These are phyloP conservation scores for Carassius carassius DNA, from an alignment of 2,113 vertebrate genomes.

Conservation along the genomic window DNA sequence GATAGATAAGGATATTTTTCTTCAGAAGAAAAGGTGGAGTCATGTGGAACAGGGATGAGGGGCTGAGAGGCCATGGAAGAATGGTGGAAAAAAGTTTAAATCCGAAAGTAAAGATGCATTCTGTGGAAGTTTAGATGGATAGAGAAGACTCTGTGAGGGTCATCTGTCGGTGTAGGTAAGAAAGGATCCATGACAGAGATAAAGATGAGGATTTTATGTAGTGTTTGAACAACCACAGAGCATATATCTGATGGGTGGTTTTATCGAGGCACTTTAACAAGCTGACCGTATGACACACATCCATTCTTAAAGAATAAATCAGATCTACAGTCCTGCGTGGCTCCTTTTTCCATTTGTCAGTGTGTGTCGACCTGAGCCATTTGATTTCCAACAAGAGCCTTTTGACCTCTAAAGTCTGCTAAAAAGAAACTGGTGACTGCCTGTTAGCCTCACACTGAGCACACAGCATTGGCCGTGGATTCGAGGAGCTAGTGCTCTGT, in stretches of 20 bases:
- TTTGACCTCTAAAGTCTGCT: constrained; percentile 50
- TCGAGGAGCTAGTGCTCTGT: background rate
- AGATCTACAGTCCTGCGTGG: constrained; percentile 48
- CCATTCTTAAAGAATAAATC: constrained; percentile 68
- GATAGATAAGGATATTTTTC: constrained; percentile 73
- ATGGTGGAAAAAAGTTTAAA: constrained; percentile 49
- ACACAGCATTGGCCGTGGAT: background rate
- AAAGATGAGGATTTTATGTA: constrained; percentile 68
- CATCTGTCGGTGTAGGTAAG: constrained; percentile 55
- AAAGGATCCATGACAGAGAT: constrained; percentile 59
- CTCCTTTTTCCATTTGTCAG: constrained; percentile 43
- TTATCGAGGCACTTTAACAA: constrained; percentile 66
- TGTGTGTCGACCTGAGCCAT: constrained; percentile 48
- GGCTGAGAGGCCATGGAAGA: constrained; percentile 39
- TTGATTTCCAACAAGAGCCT: constrained; percentile 55
- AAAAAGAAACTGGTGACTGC: constrained; percentile 38
- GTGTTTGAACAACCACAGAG: constrained; percentile 62
- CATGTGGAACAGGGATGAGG: constrained; percentile 49
- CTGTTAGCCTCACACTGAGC: constrained; percentile 34
- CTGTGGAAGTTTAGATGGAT: constrained; percentile 60
- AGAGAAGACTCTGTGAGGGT: constrained; percentile 45
- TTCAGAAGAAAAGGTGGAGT: constrained; percentile 59
- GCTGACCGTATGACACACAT: constrained; percentile 64
- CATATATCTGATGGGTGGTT: constrained; percentile 59
- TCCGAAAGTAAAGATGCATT: constrained; percentile 46